Percentiles rank a stretch among this genome's conserved stretches.
These are phyloP conservation scores for Tupaia chinensis DNA, from an alignment of 2,113 vertebrate genomes.

Conservation along the genomic window DNA sequence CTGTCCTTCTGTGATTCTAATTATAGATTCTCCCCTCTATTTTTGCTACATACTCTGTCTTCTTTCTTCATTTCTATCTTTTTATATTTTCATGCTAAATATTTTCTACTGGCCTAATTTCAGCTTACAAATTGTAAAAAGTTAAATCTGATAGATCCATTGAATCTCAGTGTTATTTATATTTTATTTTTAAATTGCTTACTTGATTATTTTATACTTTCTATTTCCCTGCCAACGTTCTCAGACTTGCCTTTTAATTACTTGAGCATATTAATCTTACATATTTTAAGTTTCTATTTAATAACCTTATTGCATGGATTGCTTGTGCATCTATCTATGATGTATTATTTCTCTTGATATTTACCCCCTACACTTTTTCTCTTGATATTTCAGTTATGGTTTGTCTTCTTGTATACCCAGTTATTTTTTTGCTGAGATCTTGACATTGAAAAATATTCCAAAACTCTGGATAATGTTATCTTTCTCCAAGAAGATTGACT, in stretches of 20 bases:
- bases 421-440: slow-evolving; percentile 7
- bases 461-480: background rate
- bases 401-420: background rate
- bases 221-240: background rate
- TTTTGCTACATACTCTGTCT: background rate
- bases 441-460: slow-evolving; percentile 1
- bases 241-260: slow-evolving; percentile 23
- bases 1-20: background rate
- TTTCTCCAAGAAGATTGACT: background rate
- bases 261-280: background rate
- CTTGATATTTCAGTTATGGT: background rate
- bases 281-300: slow-evolving; percentile 5
- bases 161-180: background rate
- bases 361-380: background rate
- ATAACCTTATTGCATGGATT: background rate
- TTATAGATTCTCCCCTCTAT: background rate
- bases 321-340: background rate
- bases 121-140: background rate
- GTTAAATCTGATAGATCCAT: background rate
- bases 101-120: background rate
- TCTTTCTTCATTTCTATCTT: background rate
- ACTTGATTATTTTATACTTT: slow-evolving; percentile 8
- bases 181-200: background rate
- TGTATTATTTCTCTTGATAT: background rate
- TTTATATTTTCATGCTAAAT: background rate